Conservation (phyloP, 2,797 vertebrate species). For the Oreonectes daqikongensis region DNA sequence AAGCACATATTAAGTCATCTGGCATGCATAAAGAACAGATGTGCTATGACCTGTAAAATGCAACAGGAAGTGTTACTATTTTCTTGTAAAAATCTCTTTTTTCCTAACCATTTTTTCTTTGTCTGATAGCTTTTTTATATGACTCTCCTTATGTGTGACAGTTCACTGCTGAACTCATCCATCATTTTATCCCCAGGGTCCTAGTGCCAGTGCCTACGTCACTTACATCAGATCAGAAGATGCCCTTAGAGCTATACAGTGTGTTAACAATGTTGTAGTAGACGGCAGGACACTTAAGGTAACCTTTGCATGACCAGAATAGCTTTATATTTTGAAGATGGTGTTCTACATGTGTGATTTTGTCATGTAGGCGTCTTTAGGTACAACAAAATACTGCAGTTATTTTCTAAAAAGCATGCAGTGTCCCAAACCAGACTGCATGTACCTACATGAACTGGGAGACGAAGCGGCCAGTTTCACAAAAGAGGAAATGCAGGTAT, state of each 20-base stretch:
- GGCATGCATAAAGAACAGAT: too few species aligned
- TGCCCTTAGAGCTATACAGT: constrained; percentile 91
- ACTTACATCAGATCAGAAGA: constrained; percentile 93
- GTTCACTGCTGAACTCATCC: neutral
- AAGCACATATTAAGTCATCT: too few species aligned
- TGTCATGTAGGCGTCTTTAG: constrained; percentile 83
- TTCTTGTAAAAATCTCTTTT: neutral
- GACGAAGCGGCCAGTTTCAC: constrained; percentile 91
- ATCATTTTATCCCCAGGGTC: constrained; percentile 76
- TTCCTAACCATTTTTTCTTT: neutral
- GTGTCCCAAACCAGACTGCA: constrained; percentile 91
- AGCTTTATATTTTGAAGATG: neutral
- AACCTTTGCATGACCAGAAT: constrained; percentile 7
- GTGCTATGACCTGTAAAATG: neutral
- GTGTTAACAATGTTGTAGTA: constrained; percentile 89
- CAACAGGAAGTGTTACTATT: neutral
- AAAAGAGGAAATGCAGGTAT: constrained; percentile 92
- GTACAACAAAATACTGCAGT: constrained; percentile 93
- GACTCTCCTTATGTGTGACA: neutral
- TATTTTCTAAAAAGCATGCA: constrained; percentile 93
- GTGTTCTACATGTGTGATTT: neutral
- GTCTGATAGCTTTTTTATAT: neutral
- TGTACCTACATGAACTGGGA: constrained; percentile 89
- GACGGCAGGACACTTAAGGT: constrained; percentile 92
- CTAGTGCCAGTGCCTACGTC: constrained; percentile 91